These are phyloP conservation scores for Hetaerina americana DNA, from an alignment of 1,140 invertebrate genomes.

Conservation along the genomic window DNA sequence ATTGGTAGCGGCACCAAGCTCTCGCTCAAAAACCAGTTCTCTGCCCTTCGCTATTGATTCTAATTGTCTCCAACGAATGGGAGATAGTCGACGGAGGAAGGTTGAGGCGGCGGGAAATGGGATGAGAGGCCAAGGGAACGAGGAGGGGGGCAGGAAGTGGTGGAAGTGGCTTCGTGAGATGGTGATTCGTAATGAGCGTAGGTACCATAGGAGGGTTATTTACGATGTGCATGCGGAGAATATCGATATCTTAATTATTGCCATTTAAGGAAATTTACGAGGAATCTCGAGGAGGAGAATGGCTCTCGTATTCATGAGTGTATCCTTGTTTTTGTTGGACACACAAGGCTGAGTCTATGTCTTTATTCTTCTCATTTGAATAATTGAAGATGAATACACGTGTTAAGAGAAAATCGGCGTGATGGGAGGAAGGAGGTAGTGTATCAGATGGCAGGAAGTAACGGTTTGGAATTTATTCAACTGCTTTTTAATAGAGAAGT, in stretches of 20 bases:
- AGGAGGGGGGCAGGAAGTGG: not conserved
- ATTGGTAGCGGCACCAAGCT: not conserved
- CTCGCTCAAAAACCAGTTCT: not conserved
- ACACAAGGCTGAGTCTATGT: not conserved
- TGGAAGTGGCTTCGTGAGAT: not conserved
- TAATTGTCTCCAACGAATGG: not conserved
- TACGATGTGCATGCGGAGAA: not conserved
- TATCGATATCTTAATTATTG: constrained; percentile 1
- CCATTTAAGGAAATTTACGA: not conserved
- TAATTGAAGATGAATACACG: not conserved
- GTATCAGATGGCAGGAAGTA: not conserved
- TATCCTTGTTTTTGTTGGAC: not conserved
- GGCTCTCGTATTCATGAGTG: not conserved
- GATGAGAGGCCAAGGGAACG: not conserved
- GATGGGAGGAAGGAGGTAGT: not conserved
- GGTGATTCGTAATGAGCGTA: not conserved
- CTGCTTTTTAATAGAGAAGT: not conserved
- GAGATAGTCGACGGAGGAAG: not conserved
- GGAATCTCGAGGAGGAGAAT: not conserved
- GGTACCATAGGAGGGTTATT: not conserved
- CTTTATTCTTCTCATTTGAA: not conserved
- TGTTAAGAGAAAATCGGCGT: not conserved
- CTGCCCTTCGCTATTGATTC: not conserved
- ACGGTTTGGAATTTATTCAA: not conserved
- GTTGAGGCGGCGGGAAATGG: not conserved